A percentile compares a stretch with the other conserved stretches of the same genome.
These are phyloP conservation scores for Chymomyza fuscimana DNA, from an alignment of 2,888 invertebrate genomes.

Conservation along the genomic window DNA sequence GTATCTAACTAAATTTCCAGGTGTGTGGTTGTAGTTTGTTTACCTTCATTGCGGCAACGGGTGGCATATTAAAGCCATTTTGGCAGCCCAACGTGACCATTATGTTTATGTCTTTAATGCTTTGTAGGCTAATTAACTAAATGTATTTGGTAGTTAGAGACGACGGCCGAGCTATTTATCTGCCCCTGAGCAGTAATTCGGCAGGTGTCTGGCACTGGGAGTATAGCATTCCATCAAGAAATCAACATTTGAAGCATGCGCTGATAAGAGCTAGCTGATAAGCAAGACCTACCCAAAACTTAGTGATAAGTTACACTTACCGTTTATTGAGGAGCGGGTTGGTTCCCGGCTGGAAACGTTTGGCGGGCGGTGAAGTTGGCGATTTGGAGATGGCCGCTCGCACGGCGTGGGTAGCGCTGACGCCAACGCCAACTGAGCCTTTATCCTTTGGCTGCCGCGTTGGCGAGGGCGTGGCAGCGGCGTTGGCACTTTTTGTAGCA, in stretches of 20 bases:
- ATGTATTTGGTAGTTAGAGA: neutral
- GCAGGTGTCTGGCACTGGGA: neutral
- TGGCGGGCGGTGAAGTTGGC: slow-evolving; percentile 58
- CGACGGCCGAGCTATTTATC: neutral
- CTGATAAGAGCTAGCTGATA: slow-evolving; percentile 38
- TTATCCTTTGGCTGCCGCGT: slow-evolving; percentile 73
- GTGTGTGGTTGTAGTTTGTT: slow-evolving; percentile 6
- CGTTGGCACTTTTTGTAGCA: slow-evolving; percentile 20
- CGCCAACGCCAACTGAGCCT: slow-evolving; percentile 58
- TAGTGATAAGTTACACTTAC: slow-evolving; percentile 56
- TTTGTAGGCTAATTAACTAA: neutral
- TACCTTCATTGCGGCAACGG: neutral
- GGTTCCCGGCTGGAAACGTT: slow-evolving; percentile 55
- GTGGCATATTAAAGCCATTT: slow-evolving; percentile 31
- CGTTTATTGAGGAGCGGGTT: slow-evolving; percentile 62
- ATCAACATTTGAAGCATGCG: neutral
- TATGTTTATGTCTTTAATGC: slow-evolving; percentile 10
- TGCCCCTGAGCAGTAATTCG: neutral
- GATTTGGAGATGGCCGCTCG: slow-evolving; percentile 34
- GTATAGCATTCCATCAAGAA: neutral
- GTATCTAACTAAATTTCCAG: neutral
- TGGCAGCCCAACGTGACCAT: slow-evolving; percentile 27
- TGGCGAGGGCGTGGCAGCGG: slow-evolving; percentile 40
- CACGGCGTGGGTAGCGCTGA: slow-evolving; percentile 19
- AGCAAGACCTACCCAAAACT: slow-evolving; percentile 3